Evolutionary conservation across 2,113 vertebrate species (phyloP).

Genomic region (Saimiri boliviensis): DNA sequence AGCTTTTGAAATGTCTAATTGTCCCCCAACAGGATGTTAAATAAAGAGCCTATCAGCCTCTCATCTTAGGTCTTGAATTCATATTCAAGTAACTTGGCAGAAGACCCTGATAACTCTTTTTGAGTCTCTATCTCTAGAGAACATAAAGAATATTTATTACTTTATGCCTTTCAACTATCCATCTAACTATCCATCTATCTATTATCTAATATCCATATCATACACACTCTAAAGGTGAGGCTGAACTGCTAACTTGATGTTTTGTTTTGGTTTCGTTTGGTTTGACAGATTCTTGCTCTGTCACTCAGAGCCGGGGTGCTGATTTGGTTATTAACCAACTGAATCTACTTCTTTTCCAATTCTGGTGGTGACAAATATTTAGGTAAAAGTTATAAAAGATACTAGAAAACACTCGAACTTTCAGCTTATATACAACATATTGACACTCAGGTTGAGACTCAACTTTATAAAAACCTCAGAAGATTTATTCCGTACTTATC

Average conservation of each 20-base stretch:
- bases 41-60: neutral
- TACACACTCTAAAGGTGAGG: neutral
- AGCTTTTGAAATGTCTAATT: neutral
- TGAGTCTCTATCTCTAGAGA: neutral
- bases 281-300: too few species aligned
- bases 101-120: neutral
- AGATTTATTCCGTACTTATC: neutral
- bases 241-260: neutral
- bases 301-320: neutral
- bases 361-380: neutral
- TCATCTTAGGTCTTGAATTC: neutral
- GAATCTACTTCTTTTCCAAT: neutral
- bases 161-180: neutral
- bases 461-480: neutral
- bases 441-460: neutral
- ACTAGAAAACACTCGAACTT: neutral
- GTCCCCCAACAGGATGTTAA: neutral
- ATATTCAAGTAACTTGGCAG: neutral
- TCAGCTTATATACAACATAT: neutral
- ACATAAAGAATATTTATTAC: neutral
- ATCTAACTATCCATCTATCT: neutral
- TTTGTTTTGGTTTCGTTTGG: too few species aligned
- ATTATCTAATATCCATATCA: neutral
- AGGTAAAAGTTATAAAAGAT: neutral
- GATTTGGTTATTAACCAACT: neutral